Percentiles rank a stretch among this genome's conserved stretches.
Conservation (phyloP, 2,888 invertebrate genomes). For the Camponotus fellah region DNA sequence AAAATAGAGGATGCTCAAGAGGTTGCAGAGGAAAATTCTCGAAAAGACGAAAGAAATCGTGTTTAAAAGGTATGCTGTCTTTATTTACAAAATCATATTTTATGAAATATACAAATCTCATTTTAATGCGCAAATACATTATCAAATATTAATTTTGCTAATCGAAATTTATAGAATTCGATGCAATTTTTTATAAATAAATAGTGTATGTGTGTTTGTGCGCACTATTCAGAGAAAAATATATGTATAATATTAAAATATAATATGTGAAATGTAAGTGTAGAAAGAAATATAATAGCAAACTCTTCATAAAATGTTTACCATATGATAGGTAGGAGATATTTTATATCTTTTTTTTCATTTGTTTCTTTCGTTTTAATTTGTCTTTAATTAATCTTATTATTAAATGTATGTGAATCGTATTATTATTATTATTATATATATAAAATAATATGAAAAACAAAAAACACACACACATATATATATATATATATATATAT, state of each 20-base stretch:
- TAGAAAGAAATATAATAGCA: neutral
- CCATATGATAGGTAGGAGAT: neutral
- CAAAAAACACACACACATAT: no score
- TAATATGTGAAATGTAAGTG: neutral
- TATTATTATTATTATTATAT: no score
- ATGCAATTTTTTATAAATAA: neutral
- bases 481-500: neutral
- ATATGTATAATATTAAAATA: neutral
- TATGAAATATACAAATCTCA: neutral
- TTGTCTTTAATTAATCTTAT: neutral
- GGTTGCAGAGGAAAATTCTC: neutral
- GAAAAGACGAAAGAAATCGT: neutral
- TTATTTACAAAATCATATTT: neutral
- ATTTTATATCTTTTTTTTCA: neutral
- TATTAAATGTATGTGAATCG: no score
- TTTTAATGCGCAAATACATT: slow-evolving; percentile 1
- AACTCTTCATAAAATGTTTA: neutral
- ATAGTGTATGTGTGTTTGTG: neutral
- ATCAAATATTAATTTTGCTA: slow-evolving; percentile 5
- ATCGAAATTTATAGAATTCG: neutral
- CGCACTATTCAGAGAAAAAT: neutral
- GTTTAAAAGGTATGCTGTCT: neutral
- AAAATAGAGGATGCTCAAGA: neutral
- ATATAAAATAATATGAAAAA: no score
- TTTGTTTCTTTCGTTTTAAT: neutral